phyloP scores from a whole-genome alignment of 1,140 invertebrate genomes.

The Manduca sexta region DNA sequence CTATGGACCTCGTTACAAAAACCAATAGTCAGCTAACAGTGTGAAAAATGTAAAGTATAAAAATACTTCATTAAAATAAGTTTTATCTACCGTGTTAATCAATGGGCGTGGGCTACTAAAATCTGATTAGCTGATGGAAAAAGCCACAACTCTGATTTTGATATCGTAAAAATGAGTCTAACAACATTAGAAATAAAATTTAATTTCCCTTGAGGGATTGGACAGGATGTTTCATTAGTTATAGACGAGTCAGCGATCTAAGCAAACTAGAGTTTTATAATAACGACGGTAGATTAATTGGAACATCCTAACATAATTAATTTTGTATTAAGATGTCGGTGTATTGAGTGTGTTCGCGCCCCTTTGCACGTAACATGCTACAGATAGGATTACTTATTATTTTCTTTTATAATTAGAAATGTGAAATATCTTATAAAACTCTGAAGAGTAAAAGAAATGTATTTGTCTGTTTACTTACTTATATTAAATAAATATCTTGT shows the following conservation, averaged over 20 bases:
- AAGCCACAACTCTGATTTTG: not conserved
- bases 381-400: too few species aligned
- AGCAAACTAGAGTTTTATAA: constrained; percentile 56
- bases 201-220: constrained; percentile 3
- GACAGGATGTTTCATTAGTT: constrained; percentile 3
- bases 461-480: too few species aligned
- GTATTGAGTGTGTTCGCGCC: not conserved
- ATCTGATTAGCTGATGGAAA: constrained; percentile 14
- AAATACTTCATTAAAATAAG: constrained; percentile 62
- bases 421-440: too few species aligned
- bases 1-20: constrained; percentile 25
- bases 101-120: constrained; percentile 60
- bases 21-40: constrained; percentile 50
- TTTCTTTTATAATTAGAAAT: not conserved
- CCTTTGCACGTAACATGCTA: too few species aligned
- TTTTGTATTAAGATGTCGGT: constrained; percentile 56
- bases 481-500: too few species aligned
- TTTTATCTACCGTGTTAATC: constrained; percentile 63
- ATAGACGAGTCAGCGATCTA: constrained; percentile 27
- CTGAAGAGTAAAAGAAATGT: too few species aligned
- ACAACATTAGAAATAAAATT: constrained; percentile 3
- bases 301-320: constrained; percentile 58
- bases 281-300: constrained; percentile 60
- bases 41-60: constrained; percentile 58
- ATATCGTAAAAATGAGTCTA: not conserved